Percentiles rank a stretch among this genome's conserved stretches.
phyloP scores from a whole-genome alignment of 2,797 vertebrate genomes.

The Crax fasciolata region DNA sequence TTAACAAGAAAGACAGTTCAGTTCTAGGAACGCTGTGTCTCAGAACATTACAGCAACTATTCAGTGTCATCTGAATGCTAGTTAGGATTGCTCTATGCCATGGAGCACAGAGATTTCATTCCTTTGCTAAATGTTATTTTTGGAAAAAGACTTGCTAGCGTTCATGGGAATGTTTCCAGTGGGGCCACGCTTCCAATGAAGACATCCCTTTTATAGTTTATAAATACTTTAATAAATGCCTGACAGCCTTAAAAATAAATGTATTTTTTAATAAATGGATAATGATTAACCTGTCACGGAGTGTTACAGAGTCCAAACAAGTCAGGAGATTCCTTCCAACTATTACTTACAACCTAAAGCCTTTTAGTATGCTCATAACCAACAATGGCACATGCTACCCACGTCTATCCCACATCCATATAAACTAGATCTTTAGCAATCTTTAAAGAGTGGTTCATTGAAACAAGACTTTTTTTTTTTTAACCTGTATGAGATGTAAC shows the following conservation, averaged over 20 bases:
- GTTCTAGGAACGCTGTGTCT: background rate
- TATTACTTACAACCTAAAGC: background rate
- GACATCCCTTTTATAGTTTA: background rate
- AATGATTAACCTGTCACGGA: background rate
- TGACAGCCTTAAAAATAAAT: slow-evolving; percentile 8
- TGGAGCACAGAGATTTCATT: background rate
- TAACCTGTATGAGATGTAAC: background rate
- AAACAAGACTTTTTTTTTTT: background rate
- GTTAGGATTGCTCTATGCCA: background rate
- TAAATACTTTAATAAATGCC: background rate
- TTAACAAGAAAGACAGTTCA: fast-evolving
- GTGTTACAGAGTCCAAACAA: background rate
- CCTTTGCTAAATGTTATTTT: slow-evolving; percentile 20
- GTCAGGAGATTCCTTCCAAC: background rate
- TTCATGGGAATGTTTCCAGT: slow-evolving; percentile 9
- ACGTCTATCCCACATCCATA: background rate
- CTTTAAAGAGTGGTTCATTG: background rate
- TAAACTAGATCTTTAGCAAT: background rate
- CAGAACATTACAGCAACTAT: background rate
- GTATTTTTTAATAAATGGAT: background rate
- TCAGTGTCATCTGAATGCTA: background rate
- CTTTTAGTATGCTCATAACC: background rate
- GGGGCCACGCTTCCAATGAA: slow-evolving; percentile 40
- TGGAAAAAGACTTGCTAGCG: slow-evolving; percentile 15
- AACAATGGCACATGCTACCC: background rate